Percentiles rank a stretch among this genome's conserved stretches.
These are phyloP conservation scores for Alouatta palliata DNA, from an alignment of 2,113 vertebrate genomes.

Conservation along the genomic window DNA sequence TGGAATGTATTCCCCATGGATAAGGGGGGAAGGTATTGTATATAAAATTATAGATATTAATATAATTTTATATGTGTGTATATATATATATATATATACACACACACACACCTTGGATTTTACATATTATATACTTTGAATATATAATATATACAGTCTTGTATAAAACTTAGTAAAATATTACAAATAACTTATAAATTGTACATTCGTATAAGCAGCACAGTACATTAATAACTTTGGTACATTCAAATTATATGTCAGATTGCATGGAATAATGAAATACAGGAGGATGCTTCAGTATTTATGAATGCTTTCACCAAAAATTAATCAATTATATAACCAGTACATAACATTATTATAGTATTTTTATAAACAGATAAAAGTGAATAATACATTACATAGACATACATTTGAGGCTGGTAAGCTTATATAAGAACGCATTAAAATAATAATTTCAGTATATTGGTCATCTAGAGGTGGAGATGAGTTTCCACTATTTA, in stretches of 20 bases:
- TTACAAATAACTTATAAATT: background rate
- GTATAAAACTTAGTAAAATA: background rate
- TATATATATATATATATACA: background rate
- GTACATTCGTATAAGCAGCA: background rate
- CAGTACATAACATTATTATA: background rate
- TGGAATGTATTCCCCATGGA: background rate
- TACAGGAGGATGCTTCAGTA: background rate
- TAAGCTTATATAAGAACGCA: background rate
- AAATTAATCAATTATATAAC: background rate
- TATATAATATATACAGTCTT: background rate
- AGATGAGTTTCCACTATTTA: background rate
- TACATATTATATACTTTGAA: background rate
- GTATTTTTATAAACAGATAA: background rate
- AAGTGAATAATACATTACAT: background rate
- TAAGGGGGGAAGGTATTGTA: background rate
- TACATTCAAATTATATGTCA: background rate
- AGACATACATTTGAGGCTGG: background rate
- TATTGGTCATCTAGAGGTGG: background rate
- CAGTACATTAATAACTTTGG: background rate
- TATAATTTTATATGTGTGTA: background rate
- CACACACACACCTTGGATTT: background rate
- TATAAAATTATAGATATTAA: background rate
- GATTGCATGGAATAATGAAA: background rate
- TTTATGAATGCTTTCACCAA: background rate
- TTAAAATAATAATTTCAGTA: background rate